phyloP scores from a whole-genome alignment of 92 coral and sea anemone species.

The Epizoanthus rinbou region DNA sequence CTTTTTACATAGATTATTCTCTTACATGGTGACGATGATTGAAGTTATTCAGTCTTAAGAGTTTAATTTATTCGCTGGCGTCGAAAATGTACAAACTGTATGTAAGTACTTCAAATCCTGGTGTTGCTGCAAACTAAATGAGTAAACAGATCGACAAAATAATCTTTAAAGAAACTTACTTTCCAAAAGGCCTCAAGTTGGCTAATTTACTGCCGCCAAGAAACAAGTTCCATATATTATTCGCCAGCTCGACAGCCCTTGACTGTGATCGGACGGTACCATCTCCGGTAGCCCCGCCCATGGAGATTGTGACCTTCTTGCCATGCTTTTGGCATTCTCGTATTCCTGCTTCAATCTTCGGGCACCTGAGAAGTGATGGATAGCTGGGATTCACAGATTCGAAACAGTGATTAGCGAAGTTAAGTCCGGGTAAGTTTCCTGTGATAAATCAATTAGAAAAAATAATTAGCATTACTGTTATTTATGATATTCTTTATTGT shows the following conservation, averaged over 20 bases:
- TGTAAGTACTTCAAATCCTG: no score
- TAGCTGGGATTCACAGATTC: neutral
- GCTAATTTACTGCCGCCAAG: neutral
- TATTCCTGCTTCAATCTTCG: constrained; percentile 35
- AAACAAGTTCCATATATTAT: neutral
- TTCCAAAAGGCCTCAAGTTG: constrained; percentile 1
- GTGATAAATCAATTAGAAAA: neutral
- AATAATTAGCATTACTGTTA: neutral
- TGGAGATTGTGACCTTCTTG: constrained; percentile 26
- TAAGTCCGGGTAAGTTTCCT: neutral
- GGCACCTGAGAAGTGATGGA: constrained; percentile 29
- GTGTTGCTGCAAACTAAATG: no score
- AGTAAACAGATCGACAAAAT: no score
- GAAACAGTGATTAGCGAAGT: constrained; percentile 34
- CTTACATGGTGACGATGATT: no score
- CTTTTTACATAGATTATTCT: no score
- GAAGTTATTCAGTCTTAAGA: no score
- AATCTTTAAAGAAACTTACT: neutral
- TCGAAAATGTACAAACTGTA: no score
- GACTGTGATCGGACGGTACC: constrained; percentile 4
- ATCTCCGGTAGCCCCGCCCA: constrained; percentile 46
- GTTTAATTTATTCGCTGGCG: no score
- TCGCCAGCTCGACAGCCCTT: constrained; percentile 14
- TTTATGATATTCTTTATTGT: no score
- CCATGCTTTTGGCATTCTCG: constrained; percentile 34